Base-by-base conservation (phyloP, 2,888 invertebrate genomes). In the Biston stratarius region DNA sequence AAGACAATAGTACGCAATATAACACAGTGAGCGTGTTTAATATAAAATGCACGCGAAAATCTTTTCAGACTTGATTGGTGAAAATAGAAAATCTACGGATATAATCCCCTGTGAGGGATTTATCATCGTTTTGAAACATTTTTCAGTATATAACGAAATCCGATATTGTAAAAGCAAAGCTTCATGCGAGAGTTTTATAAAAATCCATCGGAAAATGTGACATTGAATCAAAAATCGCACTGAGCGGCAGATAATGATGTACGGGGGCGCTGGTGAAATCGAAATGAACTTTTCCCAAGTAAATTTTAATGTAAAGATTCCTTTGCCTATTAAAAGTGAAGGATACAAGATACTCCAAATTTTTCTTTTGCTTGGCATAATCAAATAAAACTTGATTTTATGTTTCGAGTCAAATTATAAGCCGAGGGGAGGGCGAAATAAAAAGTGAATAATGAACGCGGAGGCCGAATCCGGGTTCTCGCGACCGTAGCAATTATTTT, bases 321-420 rank as follows among this genome's bases (percentile, higher is more conserved):
- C 76, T 80, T 80, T 84, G 80, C 85, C 83, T 85, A 84, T 90
- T 89, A 86, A 86, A 88, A 86, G 84, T 89, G 86, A 88, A 87
- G 85, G 85, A 88, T 87, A 87, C 83, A 85, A 90, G 84, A 87
- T 86, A 85, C 89, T 86, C 82, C 73, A 79, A 81, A 80, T 84
- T 88, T 85, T 88, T 88, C 84, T 85, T 87, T 88, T 87, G 85
- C 83, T 86, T 83, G 87, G 87, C 82, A 86, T 90, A 92, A 93
- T 92, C 89, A 92, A 92, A 92, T 92, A 91, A 91, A 93, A 93
- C 92, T 92, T 92, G 92, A 93, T 93, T 93, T 92, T 92, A 92
- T 92, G 92, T 92, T 93, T 91, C 89, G 84, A 92, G 90, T 92
- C 92, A 93, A 92, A 93, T 94, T 92, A 92, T 92, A 93, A 92